A percentile compares a stretch with the other conserved stretches of the same genome.
Conservation (phyloP, 2,113 vertebrate genomes). For the Tragelaphus imberbis region DNA sequence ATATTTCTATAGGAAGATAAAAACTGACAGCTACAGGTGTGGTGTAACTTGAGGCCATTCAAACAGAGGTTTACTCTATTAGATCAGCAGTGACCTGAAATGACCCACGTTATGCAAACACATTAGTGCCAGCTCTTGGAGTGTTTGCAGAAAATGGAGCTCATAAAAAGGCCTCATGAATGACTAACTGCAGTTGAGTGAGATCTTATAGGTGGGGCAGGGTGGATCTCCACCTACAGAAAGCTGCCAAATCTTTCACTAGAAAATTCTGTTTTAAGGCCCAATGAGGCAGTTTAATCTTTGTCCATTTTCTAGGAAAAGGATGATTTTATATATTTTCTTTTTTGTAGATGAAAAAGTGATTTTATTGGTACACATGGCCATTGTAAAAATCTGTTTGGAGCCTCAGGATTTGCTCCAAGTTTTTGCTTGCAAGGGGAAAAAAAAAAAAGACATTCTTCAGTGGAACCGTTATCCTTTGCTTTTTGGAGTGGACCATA, state of each 20-base stretch:
- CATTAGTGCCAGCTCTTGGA: not conserved
- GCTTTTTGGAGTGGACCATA: slow-evolving; percentile 4
- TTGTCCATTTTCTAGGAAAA: slow-evolving; percentile 7
- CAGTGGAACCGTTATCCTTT: not conserved
- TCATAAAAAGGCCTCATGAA: not conserved
- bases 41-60: not conserved
- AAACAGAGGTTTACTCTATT: not conserved
- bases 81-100: not conserved
- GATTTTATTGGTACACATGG: not conserved
- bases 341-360: not conserved
- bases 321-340: not conserved
- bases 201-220: not conserved
- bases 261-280: not conserved
- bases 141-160: not conserved
- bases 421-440: not conserved
- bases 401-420: not conserved
- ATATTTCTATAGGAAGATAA: not conserved
- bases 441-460: not conserved
- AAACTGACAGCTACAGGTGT: slow-evolving; percentile 35
- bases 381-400: not conserved
- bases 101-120: not conserved
- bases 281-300: not conserved
- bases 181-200: not conserved
- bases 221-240: not conserved
- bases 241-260: not conserved